phyloP scores from a whole-genome alignment of 2,888 invertebrate species.

The Pharmacophagus antenor region DNA sequence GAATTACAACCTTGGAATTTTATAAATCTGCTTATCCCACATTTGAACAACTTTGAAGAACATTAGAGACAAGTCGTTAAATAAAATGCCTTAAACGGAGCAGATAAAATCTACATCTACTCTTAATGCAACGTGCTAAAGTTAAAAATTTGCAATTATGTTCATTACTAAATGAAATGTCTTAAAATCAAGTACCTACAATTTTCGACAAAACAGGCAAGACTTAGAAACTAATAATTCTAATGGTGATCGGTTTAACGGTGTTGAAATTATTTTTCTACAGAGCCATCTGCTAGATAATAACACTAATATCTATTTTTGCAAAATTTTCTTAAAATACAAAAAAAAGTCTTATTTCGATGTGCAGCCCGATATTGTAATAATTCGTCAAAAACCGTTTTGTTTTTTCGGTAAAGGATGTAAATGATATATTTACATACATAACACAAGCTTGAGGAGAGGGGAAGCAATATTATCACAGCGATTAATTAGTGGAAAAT shows the following conservation, averaged over 20 bases:
- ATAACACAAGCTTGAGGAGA: constrained; percentile 32
- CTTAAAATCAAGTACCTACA: too few species aligned
- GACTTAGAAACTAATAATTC: background rate
- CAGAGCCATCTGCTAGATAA: background rate
- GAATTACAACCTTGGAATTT: constrained; percentile 20
- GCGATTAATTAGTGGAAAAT: constrained; percentile 80
- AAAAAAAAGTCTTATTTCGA: too few species aligned
- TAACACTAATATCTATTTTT: too few species aligned
- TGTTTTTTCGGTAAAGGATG: too few species aligned
- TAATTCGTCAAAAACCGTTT: too few species aligned
- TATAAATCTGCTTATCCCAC: constrained; percentile 20
- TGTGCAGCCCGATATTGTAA: too few species aligned
- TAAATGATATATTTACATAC: background rate
- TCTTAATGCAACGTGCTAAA: constrained; percentile 13
- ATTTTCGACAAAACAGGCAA: too few species aligned
- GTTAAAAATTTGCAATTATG: background rate
- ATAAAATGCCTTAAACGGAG: constrained; percentile 24
- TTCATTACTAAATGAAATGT: too few species aligned
- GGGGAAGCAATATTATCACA: constrained; percentile 67
- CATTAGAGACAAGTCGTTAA: constrained; percentile 19
- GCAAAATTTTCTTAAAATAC: too few species aligned
- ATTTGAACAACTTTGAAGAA: constrained; percentile 9
- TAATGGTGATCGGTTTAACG: background rate
- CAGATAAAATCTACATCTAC: constrained; percentile 23
- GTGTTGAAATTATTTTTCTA: background rate